Base-by-base conservation (phyloP, 2,113 vertebrate species). In the Melanostigma gelatinosum region DNA sequence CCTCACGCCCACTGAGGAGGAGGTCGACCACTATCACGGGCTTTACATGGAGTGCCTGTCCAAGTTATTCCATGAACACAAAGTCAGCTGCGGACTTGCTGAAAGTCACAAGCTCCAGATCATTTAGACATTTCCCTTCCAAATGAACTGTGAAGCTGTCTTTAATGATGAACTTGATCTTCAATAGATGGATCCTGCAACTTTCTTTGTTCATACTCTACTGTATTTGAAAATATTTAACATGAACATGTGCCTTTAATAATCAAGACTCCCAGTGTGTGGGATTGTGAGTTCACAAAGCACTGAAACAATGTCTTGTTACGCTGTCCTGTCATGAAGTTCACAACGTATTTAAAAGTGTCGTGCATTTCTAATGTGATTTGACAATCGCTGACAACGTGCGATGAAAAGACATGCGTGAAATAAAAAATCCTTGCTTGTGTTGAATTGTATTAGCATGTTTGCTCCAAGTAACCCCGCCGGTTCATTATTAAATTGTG, bases 21-120 rank as follows among this genome's bases (percentile, higher is more conserved):
- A 96, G 50, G 95, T 97, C 10, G 86, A 92, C 57, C 92, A 90
- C 73, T 97, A 96, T 72, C 96, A 97, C 34, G 16, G 0, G 3
- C 93, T 96, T 3, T 97, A 96, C 87, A 86, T 96, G 87, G 77
- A 94, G 11, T 93, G 79, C 13, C 85, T 97, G 27, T 77, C 89
- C 58, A 84, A 92, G 27, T 91, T 97, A 54, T 97, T 96, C 60
- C 94, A 97, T 10, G 46, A 93, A 13, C 93, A 97, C 90, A 96
- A 96, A 72, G 92, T 87, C 80, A 92, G 83, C 91, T 96, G 83
- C 6, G 94, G 96, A 13, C 92, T 97, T 54, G 75, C 92, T 0
- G 87, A 94, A 5, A 91, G 65, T 0, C 93, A 96, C 63, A 48
- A 83, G 72, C 94, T 97, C 44, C 77, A 3, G 69, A 87, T 96